These are phyloP conservation scores for Beris morrisii DNA, from an alignment of 2,888 invertebrate species.

Conservation along the genomic window DNA sequence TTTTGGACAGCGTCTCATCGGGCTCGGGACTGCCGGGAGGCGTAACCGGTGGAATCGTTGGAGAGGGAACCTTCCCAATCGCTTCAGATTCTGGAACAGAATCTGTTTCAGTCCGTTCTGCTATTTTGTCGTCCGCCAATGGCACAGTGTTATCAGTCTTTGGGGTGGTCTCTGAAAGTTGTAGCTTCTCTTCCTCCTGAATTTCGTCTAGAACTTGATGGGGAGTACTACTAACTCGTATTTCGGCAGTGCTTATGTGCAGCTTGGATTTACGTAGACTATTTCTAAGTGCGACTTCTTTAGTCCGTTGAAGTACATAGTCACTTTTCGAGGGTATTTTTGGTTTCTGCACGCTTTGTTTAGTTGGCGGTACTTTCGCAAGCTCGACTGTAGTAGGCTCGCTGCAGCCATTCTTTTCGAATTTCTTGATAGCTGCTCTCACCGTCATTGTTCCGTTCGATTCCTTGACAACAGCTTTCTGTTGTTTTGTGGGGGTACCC, in stretches of 20 bases:
- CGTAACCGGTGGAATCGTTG: background rate
- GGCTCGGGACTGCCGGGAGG: constrained; percentile 33
- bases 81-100: background rate
- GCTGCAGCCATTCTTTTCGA: constrained; percentile 45
- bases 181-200: constrained; percentile 35
- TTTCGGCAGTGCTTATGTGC: constrained; percentile 29
- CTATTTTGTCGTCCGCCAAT: background rate
- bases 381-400: background rate
- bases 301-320: constrained; percentile 50
- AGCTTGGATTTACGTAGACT: constrained; percentile 45
- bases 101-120: constrained; percentile 12
- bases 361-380: constrained; percentile 46
- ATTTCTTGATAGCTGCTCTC: constrained; percentile 35
- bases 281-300: constrained; percentile 44
- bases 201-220: constrained; percentile 35
- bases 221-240: background rate
- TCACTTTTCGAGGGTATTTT: constrained; percentile 50
- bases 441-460: constrained; percentile 25
- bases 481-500: background rate
- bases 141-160: constrained; percentile 2
- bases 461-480: background rate
- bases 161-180: background rate
- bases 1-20: constrained; percentile 37
- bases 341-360: constrained; percentile 48
- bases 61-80: background rate